These are phyloP conservation scores for Sebastes minor DNA, from an alignment of 2,797 vertebrate genomes.

Conservation along the genomic window DNA sequence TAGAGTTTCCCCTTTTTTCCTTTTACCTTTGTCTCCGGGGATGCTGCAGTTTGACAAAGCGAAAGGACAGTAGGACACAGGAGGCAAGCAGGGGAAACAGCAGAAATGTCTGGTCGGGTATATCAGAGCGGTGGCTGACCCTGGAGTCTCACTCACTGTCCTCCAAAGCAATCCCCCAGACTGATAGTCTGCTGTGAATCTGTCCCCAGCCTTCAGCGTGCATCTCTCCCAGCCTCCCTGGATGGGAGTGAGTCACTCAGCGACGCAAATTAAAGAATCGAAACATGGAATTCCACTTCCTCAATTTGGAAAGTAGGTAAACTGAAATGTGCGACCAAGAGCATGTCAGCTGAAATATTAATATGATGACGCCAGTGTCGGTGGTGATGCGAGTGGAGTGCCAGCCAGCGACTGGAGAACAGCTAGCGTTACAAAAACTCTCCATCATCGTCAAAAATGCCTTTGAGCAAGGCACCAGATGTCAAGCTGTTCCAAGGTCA, in stretches of 20 bases:
- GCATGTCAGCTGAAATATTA: constrained; percentile 33
- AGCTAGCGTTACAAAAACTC: constrained; percentile 18
- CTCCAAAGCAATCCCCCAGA: constrained; percentile 32
- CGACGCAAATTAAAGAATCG: background rate
- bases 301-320: constrained; percentile 21
- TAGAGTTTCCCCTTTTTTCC: background rate
- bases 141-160: constrained; percentile 40
- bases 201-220: constrained; percentile 5
- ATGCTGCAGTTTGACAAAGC: constrained; percentile 33
- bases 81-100: constrained; percentile 13
- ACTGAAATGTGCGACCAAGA: constrained; percentile 19
- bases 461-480: constrained; percentile 65
- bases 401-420: constrained; percentile 7
- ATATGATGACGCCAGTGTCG: background rate
- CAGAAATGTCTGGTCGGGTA: constrained; percentile 19
- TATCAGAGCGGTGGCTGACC: constrained; percentile 27
- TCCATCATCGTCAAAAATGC: constrained; percentile 33
- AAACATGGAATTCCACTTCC: constrained; percentile 41
- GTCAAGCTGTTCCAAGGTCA: constrained; percentile 50
- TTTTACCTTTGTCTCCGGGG: background rate
- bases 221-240: background rate
- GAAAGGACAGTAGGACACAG: constrained; percentile 39
- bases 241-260: constrained; percentile 19
- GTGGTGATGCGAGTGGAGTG: background rate
- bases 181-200: constrained; percentile 18